These are phyloP conservation scores for Myzus persicae DNA, from an alignment of 1,140 invertebrate species.

Conservation along the genomic window DNA sequence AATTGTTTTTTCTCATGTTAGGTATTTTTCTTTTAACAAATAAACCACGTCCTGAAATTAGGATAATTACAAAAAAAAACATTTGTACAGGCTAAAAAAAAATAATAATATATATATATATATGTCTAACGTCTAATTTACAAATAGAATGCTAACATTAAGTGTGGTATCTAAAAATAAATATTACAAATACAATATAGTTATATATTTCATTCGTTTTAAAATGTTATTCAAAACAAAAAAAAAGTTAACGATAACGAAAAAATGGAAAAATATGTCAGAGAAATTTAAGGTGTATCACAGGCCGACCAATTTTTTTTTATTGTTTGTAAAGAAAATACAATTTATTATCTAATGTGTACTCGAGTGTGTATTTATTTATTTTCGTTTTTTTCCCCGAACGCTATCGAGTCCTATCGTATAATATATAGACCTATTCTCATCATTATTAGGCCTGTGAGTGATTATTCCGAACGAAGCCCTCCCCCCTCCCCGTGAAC, in stretches of 20 bases:
- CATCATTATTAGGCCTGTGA: slow-evolving; percentile 31
- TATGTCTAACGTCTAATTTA: slow-evolving; percentile 52
- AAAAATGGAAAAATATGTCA: slow-evolving; percentile 7
- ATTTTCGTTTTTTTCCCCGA: background rate
- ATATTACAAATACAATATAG: slow-evolving; percentile 51
- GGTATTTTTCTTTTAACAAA: slow-evolving; percentile 52
- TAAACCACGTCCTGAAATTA: slow-evolving; percentile 54
- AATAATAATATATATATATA: slow-evolving; percentile 27
- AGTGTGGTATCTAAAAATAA: slow-evolving; percentile 54
- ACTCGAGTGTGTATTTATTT: background rate
- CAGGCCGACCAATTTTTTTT: slow-evolving; percentile 43
- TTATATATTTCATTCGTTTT: slow-evolving; percentile 25
- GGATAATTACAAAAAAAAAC: slow-evolving; percentile 53
- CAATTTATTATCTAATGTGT: background rate
- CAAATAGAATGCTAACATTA: slow-evolving; percentile 47
- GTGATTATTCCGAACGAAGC: slow-evolving; percentile 32
- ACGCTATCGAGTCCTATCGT: slow-evolving; percentile 29
- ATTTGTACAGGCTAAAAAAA: slow-evolving; percentile 54
- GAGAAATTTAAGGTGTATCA: slow-evolving; percentile 37
- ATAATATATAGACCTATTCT: slow-evolving; percentile 12
- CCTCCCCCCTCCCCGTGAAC: background rate
- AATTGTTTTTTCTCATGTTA: slow-evolving; percentile 50
- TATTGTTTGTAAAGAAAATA: slow-evolving; percentile 8
- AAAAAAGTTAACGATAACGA: slow-evolving; percentile 15
- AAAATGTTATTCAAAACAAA: background rate